Percentiles rank a stretch among this genome's conserved stretches.
phyloP scores from a whole-genome alignment of 2,113 vertebrate species.

The Chamaetylas fuelleborni region DNA sequence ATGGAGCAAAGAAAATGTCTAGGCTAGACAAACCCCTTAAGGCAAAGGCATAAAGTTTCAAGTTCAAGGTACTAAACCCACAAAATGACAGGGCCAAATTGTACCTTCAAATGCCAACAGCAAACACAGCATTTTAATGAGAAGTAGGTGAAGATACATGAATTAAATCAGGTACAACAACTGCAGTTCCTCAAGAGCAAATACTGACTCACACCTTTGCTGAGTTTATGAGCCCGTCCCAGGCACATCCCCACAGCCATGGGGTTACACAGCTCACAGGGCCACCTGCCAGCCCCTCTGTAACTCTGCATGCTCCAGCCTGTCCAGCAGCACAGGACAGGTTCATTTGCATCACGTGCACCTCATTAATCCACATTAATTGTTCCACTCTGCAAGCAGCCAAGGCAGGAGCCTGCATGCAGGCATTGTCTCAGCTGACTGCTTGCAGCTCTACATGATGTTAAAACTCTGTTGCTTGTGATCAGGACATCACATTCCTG shows the following conservation, averaged over 20 bases:
- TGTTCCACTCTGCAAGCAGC: not conserved
- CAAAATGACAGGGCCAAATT: not conserved
- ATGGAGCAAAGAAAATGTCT: not conserved
- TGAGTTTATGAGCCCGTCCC: not conserved
- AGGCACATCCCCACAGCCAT: not conserved
- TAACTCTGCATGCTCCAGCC: not conserved
- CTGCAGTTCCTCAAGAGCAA: not conserved
- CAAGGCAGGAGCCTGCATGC: not conserved
- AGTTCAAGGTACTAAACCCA: not conserved
- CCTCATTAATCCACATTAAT: not conserved
- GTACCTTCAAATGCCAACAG: not conserved
- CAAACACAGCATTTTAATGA: not conserved
- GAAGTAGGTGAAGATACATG: not conserved
- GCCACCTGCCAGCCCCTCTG: not conserved
- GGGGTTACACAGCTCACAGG: not conserved
- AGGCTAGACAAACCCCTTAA: not conserved
- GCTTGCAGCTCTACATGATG: accelerated
- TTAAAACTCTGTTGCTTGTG: not conserved
- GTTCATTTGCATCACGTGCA: not conserved
- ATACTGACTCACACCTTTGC: not conserved
- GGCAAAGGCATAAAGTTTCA: not conserved
- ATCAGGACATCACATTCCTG: not conserved
- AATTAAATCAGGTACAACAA: not conserved
- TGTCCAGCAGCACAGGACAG: not conserved
- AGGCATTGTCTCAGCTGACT: not conserved